Conservation (phyloP, 1,140 invertebrate genomes). For the Eumaeus atala region DNA sequence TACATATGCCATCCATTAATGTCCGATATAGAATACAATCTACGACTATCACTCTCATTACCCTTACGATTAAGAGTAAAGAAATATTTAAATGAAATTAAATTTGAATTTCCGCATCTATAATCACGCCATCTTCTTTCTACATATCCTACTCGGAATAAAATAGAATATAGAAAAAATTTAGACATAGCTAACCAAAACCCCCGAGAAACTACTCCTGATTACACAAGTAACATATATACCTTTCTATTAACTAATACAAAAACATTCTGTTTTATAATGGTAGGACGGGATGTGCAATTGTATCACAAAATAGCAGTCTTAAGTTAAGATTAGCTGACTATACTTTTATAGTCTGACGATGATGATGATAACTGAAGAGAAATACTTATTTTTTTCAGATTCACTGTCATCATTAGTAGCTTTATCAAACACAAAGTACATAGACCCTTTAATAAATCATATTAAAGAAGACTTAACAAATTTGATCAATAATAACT, state of each 20-base stretch:
- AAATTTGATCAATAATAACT: too few species aligned
- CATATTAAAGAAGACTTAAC: background rate
- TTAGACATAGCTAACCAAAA: background rate
- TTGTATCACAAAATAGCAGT: background rate
- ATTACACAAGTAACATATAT: background rate
- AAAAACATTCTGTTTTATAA: constrained; percentile 40
- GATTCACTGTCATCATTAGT: background rate
- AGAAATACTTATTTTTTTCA: background rate
- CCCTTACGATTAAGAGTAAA: constrained; percentile 1
- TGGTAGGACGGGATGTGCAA: constrained; percentile 77
- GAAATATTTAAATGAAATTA: constrained; percentile 9
- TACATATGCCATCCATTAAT: constrained; percentile 1
- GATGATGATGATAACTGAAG: background rate
- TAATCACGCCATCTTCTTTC: background rate
- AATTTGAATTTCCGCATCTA: background rate
- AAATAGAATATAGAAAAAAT: background rate
- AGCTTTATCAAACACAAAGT: background rate
- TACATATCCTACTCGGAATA: background rate
- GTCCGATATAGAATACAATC: constrained; percentile 6
- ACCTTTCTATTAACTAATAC: background rate
- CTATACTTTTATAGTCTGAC: background rate
- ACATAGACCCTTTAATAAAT: constrained; percentile 1
- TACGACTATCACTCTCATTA: background rate
- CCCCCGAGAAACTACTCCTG: constrained; percentile 1
- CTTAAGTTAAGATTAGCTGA: too few species aligned